phyloP scores from a whole-genome alignment of 1,140 invertebrate species.

The Listronotus oregonensis region DNA sequence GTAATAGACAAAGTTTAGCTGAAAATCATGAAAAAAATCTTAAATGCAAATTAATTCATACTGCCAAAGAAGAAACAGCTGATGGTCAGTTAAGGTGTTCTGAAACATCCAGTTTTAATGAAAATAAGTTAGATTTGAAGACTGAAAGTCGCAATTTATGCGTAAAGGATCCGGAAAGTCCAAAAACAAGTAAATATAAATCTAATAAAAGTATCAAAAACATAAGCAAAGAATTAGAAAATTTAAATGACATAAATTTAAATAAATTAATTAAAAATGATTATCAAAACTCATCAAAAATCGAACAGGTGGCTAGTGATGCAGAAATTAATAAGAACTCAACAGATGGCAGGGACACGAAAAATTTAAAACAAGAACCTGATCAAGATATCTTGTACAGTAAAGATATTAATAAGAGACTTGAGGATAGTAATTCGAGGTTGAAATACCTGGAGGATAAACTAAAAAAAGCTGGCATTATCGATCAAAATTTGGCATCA shows the following conservation, averaged over 20 bases:
- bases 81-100: neutral
- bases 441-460: conserved; percentile 50
- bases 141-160: too few relatives aligned
- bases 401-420: conserved; percentile 46
- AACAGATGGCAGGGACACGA: conserved; percentile 10
- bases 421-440: conserved; percentile 41
- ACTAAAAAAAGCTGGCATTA: conserved; percentile 47
- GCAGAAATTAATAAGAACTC: conserved; percentile 6
- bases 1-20: neutral
- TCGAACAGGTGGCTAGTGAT: conserved; percentile 9
- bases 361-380: neutral
- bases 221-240: too few relatives aligned
- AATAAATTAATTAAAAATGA: neutral
- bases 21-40: neutral
- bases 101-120: too few relatives aligned
- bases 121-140: neutral
- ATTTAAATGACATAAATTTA: too few relatives aligned
- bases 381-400: conserved; percentile 37
- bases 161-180: too few relatives aligned
- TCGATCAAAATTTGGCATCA: conserved; percentile 30
- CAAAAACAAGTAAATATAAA: too few relatives aligned
- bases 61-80: neutral
- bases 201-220: too few relatives aligned
- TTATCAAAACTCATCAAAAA: neutral
- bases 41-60: too few relatives aligned